Evolutionary conservation across 2,797 vertebrate species (phyloP), one percentile per base, ranked within the genome.

Genomic region (Gastrophryne carolinensis): DNA sequence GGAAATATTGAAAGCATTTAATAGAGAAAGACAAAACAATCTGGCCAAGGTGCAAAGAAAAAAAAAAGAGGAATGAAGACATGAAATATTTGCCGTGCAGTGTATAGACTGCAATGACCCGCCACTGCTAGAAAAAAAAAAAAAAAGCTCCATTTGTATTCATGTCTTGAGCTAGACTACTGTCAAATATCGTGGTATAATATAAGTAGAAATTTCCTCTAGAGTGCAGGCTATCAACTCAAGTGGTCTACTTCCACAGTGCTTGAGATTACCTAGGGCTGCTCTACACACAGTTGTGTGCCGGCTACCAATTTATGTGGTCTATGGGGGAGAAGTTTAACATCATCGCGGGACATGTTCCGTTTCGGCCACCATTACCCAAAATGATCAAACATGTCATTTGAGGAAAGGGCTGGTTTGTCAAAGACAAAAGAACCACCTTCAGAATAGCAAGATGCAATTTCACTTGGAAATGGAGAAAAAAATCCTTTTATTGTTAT

Each of bases 1-100:
- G 39, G 29, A 37, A n/a, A 68, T 26, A 54, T 68, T 37, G 66
- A 41, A 24, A 69, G 34, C 24, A 56, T 21, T 54, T 54, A 12
- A 69, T 41, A 27, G 26, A 27, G 35, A 68, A 32, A 35, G 17
- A 30, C 23, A 54, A 39, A 69, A 29, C 29, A 11, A 29, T 29
- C 37, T 11, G 35, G 34, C 34, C 10, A 41, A 47, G 41, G 34
- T 69, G n/a, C 37, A 56, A 3, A 32, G 8, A 34, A 53, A 52
- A 19, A 24, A 50, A 56, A 3, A 32, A 8, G 34, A 53, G 52
- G 29, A 24, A 50, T n/a, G 19, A n/a, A 26, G 24, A 53, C 34
- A 10, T 27, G 41, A 47, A 2, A 6, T 47, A 47, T 47, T 47
- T 47, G 19, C 41, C 6, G 41, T 47, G 19, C 17, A 17, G 15